Evolutionary conservation across 2,888 invertebrate species (phyloP), one percentile per base, ranked within the genome.

Genomic region (Antheraea yamamai): DNA sequence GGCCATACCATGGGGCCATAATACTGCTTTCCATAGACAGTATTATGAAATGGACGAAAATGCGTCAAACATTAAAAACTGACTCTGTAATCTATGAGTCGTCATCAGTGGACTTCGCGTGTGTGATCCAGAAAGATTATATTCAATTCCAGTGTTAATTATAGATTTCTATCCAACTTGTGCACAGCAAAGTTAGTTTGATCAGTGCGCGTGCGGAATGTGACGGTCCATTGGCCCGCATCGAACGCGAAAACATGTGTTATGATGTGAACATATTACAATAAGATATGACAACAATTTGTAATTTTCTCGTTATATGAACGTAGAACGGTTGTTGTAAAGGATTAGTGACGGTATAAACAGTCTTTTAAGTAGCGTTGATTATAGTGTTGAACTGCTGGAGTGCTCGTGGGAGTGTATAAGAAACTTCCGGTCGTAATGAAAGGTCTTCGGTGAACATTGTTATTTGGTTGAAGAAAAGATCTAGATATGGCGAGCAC

Each of bases 281-380:
- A 85, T 89, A 91, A 88, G 92, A 86, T 85, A 91, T 90, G 90
- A 92, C 93, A 92, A 93, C 93, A 93, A 93, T 90, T 89, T 91
- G 79, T 87, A 87, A 89, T 88, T 89, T 89, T 86, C 82, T 84
- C 78, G 81, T 86, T 85, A 82, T 79, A 58, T 73, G 72, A 72
- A 73, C 68, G 39, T 68, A 78, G 30, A 55, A 58, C 20, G 73
- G 30, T 75, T 75, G 18, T 72, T 55, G 70, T 75, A 30, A 35
- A 55, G 72, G 47, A 72, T 74, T 74, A 70, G 39, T 72, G 71
- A 58, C 64, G 47, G 77, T 74, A 78, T 64, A 76, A 75, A 76
- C 39, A 55, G 76, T 72, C 74, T 77, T 77, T 39, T 74, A 73
- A 74, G 71, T 76, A 77, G 76, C 80, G 75, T 74, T 76, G 35